phyloP scores from a whole-genome alignment of 1,140 invertebrate genomes.

The Oncopeltus fasciatus region DNA sequence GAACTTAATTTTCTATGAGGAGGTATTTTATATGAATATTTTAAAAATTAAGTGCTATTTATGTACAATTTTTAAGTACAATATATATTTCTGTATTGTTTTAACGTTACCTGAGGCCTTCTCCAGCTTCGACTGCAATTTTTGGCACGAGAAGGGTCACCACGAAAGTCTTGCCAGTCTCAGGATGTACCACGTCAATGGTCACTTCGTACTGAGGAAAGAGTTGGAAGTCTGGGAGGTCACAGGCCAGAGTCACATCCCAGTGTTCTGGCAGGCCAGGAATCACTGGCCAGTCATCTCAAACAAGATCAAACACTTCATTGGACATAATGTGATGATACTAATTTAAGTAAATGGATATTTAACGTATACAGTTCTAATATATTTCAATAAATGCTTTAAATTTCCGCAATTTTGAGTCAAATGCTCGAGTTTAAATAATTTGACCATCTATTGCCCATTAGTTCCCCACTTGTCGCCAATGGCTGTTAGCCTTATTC shows the following conservation, averaged over 20 bases:
- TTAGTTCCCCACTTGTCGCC: too few relatives aligned
- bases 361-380: too few relatives aligned
- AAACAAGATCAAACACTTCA: too few relatives aligned
- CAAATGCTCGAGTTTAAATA: too few relatives aligned
- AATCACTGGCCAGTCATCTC: too few relatives aligned
- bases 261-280: neutral
- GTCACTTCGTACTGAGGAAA: neutral
- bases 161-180: neutral
- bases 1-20: too few relatives aligned
- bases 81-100: neutral
- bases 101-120: neutral
- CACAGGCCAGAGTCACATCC: neutral
- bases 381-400: too few relatives aligned
- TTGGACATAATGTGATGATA: too few relatives aligned
- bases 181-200: neutral
- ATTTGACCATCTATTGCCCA: too few relatives aligned
- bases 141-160: neutral
- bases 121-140: neutral
- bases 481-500: too few relatives aligned
- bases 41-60: neutral
- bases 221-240: neutral
- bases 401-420: too few relatives aligned
- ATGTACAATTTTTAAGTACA: neutral
- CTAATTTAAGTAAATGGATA: too few relatives aligned
- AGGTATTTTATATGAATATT: neutral